phyloP scores from a whole-genome alignment of 2,113 vertebrate genomes.

The Hemiprocne comata region DNA sequence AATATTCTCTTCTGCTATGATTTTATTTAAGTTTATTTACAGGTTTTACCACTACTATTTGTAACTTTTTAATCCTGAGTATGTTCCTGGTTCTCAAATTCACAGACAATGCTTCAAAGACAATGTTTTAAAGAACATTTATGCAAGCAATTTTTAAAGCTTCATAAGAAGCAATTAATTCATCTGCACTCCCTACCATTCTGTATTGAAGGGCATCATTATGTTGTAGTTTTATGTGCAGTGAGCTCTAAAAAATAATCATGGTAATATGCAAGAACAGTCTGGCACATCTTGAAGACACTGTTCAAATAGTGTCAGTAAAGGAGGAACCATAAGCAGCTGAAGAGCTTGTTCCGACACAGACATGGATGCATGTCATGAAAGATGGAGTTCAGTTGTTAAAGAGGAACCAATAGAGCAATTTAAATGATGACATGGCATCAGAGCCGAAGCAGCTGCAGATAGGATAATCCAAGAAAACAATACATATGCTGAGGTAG shows the following conservation, averaged over 20 bases:
- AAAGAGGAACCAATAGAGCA: background rate
- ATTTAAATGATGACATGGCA: background rate
- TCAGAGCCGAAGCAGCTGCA: background rate
- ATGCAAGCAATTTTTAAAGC: background rate
- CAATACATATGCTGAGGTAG: background rate
- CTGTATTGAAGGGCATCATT: background rate
- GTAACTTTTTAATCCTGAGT: background rate
- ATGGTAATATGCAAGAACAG: background rate
- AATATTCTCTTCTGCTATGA: background rate
- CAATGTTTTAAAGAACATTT: background rate
- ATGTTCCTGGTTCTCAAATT: background rate
- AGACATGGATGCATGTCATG: background rate
- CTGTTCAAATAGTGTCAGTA: background rate
- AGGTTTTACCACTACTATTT: background rate
- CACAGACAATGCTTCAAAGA: background rate
- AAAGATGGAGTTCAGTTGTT: background rate
- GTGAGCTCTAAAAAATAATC: background rate
- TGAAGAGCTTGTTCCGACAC: background rate
- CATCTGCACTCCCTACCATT: background rate
- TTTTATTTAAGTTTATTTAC: background rate
- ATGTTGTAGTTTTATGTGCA: background rate
- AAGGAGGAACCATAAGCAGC: background rate
- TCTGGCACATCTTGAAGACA: background rate
- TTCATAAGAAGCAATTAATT: background rate
- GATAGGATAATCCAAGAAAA: background rate